Percentiles rank a stretch among this genome's conserved stretches.
Conservation (phyloP, 2,888 invertebrate species). For the Cephus pygmeus region DNA sequence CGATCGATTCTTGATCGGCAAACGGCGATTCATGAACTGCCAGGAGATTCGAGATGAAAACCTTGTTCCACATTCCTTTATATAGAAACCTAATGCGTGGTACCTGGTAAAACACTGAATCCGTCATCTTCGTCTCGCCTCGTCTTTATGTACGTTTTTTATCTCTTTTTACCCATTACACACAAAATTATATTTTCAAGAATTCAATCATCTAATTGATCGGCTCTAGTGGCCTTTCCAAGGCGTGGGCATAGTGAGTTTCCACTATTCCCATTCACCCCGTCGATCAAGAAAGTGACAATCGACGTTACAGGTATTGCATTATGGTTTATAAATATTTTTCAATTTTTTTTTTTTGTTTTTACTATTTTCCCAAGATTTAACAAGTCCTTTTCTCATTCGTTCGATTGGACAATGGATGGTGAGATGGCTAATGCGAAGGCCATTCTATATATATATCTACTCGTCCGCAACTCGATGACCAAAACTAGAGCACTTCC, state of each 20-base stretch:
- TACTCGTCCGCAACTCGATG: slow-evolving; percentile 31
- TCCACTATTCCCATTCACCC: neutral
- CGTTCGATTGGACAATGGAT: neutral
- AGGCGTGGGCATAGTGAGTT: neutral
- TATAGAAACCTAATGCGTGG: slow-evolving; percentile 37
- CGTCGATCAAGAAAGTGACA: neutral
- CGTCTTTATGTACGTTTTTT: neutral
- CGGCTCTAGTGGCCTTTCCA: neutral
- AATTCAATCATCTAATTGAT: neutral
- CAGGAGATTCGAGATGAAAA: slow-evolving; percentile 44
- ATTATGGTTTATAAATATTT: neutral
- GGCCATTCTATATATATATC: slow-evolving; percentile 23
- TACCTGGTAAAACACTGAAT: neutral
- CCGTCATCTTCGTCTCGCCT: neutral
- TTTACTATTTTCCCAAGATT: neutral
- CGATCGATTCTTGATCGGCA: slow-evolving; percentile 7
- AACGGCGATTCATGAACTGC: neutral
- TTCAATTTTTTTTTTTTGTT: neutral
- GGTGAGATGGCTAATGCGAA: slow-evolving; percentile 20
- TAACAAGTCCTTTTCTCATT: neutral
- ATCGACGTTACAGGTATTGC: neutral
- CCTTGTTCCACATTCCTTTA: slow-evolving; percentile 55
- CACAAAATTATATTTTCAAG: neutral
- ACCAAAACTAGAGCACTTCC: slow-evolving; percentile 36
- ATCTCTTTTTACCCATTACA: neutral